Evolutionary conservation across 2,888 invertebrate species (phyloP), one percentile per base, ranked within the genome.

Genomic region (Osmoderma eremita): DNA sequence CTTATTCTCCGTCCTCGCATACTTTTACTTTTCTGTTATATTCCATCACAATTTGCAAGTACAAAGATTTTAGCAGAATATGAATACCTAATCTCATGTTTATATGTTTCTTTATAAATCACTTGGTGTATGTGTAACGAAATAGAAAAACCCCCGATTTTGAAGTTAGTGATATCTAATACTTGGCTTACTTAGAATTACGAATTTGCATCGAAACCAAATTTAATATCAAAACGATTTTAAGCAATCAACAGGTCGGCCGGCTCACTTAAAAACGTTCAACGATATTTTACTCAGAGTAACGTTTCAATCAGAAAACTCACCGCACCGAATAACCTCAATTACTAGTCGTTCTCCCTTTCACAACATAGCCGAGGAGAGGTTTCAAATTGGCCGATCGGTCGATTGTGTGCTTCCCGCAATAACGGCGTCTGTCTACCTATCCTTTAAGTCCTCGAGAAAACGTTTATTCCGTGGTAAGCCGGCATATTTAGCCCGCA

Each of bases 401-500:
- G 56, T 56, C 56, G 56, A 56, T 56, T 56, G 56, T 20, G 20
- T n/a, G n/a, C n/a, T 13, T 41, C 41, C 56, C 20, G 41, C 22
- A 39, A 54, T 54, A 54, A 39, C 54, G 18, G 39, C 18, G 54
- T 18, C 56, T 42, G 41, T 56, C 41, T 56, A 56, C 41, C 56
- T 56, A 56, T 41, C 56, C 56, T 56, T 56, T 41, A 41, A 56
- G 13, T 41, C 30, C 56, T 42, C 20, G 20, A 56, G 50, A 63
- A 49, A 49, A 63, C 50, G 50, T 63, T 63, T 63, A 63, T 63
- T 53, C 38, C 53, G 63, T 63, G 63, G 53, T 30, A 51, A 53
- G 30, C 63, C 42, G 51, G 63, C 63, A 63, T 63, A 41, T 63
- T 63, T 61, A 63, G 42, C 53, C 51, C 51, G 50, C 41, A 51